Conservation (phyloP, 2,113 vertebrate species). For the Epinephelus moara region DNA sequence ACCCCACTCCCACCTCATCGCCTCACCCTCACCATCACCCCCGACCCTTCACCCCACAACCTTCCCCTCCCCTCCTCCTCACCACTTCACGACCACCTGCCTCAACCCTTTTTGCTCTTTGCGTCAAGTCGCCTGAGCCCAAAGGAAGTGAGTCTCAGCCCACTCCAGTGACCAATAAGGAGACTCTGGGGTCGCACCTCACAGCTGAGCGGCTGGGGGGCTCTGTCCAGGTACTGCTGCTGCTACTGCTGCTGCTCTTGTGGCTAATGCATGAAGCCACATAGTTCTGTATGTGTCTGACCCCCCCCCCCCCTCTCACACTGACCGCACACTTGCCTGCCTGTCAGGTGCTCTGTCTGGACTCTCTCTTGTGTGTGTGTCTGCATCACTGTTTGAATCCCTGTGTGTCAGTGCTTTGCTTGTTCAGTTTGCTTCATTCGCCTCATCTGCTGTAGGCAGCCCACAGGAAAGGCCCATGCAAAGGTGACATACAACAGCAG, state of each 20-base stretch:
- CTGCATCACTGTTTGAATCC: constrained; percentile 46
- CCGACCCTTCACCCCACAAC: constrained; percentile 52
- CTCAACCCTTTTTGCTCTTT: constrained; percentile 83
- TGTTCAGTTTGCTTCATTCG: constrained; percentile 38
- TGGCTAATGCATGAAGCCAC: constrained; percentile 74
- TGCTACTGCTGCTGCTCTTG: constrained; percentile 72
- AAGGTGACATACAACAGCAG: constrained; percentile 45
- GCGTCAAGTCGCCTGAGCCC: constrained; percentile 90
- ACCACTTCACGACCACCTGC: constrained; percentile 76
- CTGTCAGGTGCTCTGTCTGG: constrained; percentile 30
- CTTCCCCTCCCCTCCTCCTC: constrained; percentile 42
- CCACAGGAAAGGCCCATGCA: constrained; percentile 40
- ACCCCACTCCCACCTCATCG: constrained; percentile 57
- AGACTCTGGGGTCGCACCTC: constrained; percentile 90
- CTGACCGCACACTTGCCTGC: constrained; percentile 41
- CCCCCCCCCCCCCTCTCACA: constrained; percentile 1
- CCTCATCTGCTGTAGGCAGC: constrained; percentile 60
- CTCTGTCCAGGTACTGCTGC: constrained; percentile 92
- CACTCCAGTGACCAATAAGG: constrained; percentile 90
- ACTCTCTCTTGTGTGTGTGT: constrained; percentile 29
- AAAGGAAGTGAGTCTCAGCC: constrained; percentile 92
- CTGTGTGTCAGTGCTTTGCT: constrained; percentile 47
- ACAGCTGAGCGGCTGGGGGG: constrained; percentile 92
- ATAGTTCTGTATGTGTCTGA: constrained; percentile 51
- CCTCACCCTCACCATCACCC: constrained; percentile 47